Percentiles rank a stretch among this genome's conserved stretches.
These are phyloP conservation scores for Anguilla japonica DNA, from an alignment of 2,113 vertebrate genomes.

Conservation along the genomic window DNA sequence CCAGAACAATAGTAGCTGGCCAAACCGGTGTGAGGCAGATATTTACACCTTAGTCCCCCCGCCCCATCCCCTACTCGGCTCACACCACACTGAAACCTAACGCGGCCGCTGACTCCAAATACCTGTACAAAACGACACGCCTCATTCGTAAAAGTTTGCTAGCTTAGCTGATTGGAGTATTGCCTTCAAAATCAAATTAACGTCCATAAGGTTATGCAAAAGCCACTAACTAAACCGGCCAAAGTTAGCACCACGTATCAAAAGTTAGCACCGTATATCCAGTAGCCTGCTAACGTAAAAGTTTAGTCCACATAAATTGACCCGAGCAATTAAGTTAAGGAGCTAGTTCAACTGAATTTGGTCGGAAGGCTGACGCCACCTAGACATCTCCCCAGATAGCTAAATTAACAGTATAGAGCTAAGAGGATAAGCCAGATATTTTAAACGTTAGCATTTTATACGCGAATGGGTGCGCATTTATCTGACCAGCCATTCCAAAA, in stretches of 20 bases:
- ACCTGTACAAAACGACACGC: background rate
- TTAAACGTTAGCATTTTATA: too few relatives aligned
- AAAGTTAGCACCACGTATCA: background rate
- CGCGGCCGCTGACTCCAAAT: constrained; percentile 18
- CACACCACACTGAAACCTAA: constrained; percentile 17
- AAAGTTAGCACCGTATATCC: background rate
- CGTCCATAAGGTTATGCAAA: background rate
- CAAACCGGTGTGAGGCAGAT: constrained; percentile 54
- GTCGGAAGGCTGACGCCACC: too few relatives aligned
- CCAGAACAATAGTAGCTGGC: constrained; percentile 40
- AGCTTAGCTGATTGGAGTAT: background rate
- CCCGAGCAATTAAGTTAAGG: too few relatives aligned
- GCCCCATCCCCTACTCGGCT: constrained; percentile 20
- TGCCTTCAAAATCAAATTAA: background rate
- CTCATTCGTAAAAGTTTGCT: background rate
- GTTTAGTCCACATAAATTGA: too few relatives aligned
- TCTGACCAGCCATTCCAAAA: background rate
- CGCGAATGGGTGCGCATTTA: too few relatives aligned
- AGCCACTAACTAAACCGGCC: background rate
- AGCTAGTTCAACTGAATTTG: too few relatives aligned
- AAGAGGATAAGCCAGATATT: too few relatives aligned
- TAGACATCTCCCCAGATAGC: background rate
- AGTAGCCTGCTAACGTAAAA: background rate
- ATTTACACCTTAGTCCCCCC: constrained; percentile 20
- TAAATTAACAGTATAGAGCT: too few relatives aligned